phyloP scores from a whole-genome alignment of 2,113 vertebrate species.

The Phrynosoma platyrhinos region DNA sequence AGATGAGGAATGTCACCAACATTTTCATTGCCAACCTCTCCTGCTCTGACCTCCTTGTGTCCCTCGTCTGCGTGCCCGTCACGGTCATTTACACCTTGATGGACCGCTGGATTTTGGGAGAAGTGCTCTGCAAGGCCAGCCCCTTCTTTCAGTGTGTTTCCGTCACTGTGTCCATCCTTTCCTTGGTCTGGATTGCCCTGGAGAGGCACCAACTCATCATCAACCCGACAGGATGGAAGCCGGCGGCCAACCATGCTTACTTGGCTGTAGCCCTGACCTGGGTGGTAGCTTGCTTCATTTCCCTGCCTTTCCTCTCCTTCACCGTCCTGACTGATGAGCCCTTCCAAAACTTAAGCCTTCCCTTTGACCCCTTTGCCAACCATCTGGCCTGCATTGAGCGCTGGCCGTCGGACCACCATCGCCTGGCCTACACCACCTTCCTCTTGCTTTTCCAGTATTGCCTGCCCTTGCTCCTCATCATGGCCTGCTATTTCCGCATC shows the following conservation, averaged over 20 bases:
- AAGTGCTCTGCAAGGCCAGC: conserved; percentile 79
- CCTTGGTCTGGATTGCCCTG: conserved; percentile 80
- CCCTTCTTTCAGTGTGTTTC: conserved; percentile 81
- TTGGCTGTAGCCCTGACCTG: conserved; percentile 77
- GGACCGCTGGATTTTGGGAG: conserved; percentile 82
- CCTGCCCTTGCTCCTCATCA: conserved; percentile 77
- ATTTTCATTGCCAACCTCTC: conserved; percentile 83
- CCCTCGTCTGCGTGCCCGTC: conserved; percentile 80
- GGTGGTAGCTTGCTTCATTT: conserved; percentile 76
- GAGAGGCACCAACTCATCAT: conserved; percentile 83
- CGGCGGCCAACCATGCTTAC: conserved; percentile 76
- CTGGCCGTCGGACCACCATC: conserved; percentile 79
- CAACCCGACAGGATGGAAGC: conserved; percentile 81
- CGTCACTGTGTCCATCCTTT: conserved; percentile 79
- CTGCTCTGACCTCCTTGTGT: conserved; percentile 81
- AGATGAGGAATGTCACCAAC: conserved; percentile 81
- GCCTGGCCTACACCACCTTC: conserved; percentile 79
- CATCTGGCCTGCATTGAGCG: conserved; percentile 79
- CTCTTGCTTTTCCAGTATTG: conserved; percentile 82
- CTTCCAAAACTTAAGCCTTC: conserved; percentile 78
- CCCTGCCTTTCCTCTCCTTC: conserved; percentile 80
- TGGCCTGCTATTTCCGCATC: conserved; percentile 80
- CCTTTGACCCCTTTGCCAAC: conserved; percentile 75
- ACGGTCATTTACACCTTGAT: conserved; percentile 83
- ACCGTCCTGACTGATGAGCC: conserved; percentile 78